phyloP scores from a whole-genome alignment of 2,888 invertebrate species.

The Actias luna region DNA sequence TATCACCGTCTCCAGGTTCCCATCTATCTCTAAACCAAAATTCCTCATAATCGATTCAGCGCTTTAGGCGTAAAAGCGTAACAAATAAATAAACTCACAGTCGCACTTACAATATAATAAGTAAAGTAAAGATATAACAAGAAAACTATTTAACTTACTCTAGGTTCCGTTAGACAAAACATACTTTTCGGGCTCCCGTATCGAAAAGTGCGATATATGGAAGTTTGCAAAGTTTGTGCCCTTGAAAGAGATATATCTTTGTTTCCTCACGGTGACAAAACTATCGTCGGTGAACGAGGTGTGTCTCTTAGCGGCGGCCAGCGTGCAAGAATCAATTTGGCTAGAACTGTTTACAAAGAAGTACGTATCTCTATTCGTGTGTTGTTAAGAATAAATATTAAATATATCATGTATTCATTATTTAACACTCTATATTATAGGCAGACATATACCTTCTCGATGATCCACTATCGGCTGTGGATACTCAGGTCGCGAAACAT shows the following conservation, averaged over 20 bases:
- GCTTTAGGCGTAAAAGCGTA: no score
- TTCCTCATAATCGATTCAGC: no score
- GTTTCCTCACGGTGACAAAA: conserved; percentile 90
- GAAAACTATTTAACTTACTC: conserved; percentile 12
- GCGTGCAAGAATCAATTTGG: conserved; percentile 84
- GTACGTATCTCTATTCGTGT: conserved; percentile 35
- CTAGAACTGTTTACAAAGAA: conserved; percentile 85
- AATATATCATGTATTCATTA: neutral
- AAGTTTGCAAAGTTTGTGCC: conserved; percentile 87
- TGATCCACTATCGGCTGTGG: conserved; percentile 89
- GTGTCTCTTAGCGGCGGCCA: conserved; percentile 92
- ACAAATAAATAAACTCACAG: no score
- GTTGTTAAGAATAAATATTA: neutral
- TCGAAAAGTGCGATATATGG: conserved; percentile 81
- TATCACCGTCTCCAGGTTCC: no score
- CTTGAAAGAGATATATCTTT: conserved; percentile 87
- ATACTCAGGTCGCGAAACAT: conserved; percentile 85
- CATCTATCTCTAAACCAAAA: no score
- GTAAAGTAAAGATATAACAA: no score
- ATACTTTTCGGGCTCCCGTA: conserved; percentile 92
- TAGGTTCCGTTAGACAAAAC: conserved; percentile 92
- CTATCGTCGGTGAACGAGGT: conserved; percentile 92
- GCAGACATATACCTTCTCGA: conserved; percentile 89
- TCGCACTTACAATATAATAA: no score
- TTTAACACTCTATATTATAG: conserved; percentile 52